A percentile compares a stretch with the other conserved stretches of the same genome.
These are phyloP conservation scores for Epizoanthus ramosus DNA, from an alignment of 92 coral and sea anemone species.

Conservation along the genomic window DNA sequence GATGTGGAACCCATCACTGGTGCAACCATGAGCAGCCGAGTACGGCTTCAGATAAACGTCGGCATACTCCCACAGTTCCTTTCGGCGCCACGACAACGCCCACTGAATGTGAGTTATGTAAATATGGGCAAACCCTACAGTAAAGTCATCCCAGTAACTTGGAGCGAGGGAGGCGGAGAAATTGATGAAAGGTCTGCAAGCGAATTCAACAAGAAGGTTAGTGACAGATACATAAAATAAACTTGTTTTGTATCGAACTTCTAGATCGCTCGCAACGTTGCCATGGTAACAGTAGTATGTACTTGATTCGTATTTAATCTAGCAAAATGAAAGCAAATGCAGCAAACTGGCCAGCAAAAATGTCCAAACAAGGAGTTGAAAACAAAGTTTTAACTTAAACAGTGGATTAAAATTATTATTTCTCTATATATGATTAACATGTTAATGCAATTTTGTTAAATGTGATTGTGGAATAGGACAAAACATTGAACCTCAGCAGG, in stretches of 20 bases:
- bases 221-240: neutral
- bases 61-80: conserved; percentile 50
- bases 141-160: conserved; percentile 72
- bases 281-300: neutral
- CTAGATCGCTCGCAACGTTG: neutral
- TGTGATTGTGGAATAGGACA: no score
- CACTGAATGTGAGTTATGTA: conserved; percentile 52
- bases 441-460: no score
- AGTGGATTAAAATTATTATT: no score
- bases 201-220: conserved; percentile 50
- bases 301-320: no score
- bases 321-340: no score
- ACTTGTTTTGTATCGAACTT: no score
- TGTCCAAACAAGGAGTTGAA: no score
- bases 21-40: conserved; percentile 58
- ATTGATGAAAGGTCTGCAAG: conserved; percentile 51
- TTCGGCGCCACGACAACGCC: conserved; percentile 50
- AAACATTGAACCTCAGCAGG: no score
- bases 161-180: conserved; percentile 79
- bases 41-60: conserved; percentile 80
- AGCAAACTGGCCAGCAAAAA: no score
- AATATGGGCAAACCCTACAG: conserved; percentile 37
- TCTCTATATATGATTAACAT: no score
- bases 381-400: no score
- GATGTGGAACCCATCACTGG: conserved; percentile 91